These are phyloP conservation scores for Zoanthus gigantus DNA, from an alignment of 92 coral and sea anemone genomes.

Conservation along the genomic window DNA sequence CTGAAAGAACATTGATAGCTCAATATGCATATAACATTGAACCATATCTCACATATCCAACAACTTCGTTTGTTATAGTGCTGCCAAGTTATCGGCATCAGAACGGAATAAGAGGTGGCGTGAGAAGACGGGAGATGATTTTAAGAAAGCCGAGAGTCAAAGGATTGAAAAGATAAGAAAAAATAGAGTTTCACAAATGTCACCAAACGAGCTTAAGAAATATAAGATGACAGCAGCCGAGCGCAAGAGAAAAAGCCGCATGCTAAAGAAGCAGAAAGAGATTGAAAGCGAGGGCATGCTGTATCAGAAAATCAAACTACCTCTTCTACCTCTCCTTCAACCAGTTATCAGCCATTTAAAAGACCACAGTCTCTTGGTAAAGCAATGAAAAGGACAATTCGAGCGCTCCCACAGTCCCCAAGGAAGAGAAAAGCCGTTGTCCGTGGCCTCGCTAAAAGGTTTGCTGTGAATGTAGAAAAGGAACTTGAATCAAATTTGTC, in stretches of 20 bases:
- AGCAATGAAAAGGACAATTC: conserved; percentile 55
- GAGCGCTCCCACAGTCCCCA: conserved; percentile 57
- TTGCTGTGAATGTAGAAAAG: conserved; percentile 41
- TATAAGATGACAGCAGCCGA: conserved; percentile 54
- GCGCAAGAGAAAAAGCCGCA: conserved; percentile 50
- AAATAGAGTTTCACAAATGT: conserved; percentile 50
- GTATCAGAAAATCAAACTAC: conserved; percentile 26
- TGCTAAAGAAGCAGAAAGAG: conserved; percentile 54
- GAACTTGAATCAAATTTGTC: conserved; percentile 29
- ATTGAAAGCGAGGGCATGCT: conserved; percentile 19
- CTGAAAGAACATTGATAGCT: conserved; percentile 20
- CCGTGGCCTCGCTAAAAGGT: conserved; percentile 53
- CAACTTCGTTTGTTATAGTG: conserved; percentile 43
- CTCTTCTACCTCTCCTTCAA: conserved; percentile 45
- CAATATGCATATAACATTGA: conserved; percentile 34
- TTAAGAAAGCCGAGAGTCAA: conserved; percentile 48
- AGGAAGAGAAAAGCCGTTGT: conserved; percentile 61
- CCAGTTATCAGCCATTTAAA: conserved; percentile 39
- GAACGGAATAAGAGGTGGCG: conserved; percentile 57
- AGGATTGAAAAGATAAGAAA: conserved; percentile 55
- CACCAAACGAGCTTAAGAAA: conserved; percentile 44
- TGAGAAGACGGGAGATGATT: conserved; percentile 42
- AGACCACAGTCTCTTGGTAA: conserved; percentile 37
- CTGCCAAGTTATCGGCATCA: conserved; percentile 45
- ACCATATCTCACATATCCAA: conserved; percentile 7